Percentiles rank a stretch among this genome's conserved stretches.
Evolutionary conservation across 2,113 vertebrate species (phyloP).

Genomic region (Lagopus muta): DNA sequence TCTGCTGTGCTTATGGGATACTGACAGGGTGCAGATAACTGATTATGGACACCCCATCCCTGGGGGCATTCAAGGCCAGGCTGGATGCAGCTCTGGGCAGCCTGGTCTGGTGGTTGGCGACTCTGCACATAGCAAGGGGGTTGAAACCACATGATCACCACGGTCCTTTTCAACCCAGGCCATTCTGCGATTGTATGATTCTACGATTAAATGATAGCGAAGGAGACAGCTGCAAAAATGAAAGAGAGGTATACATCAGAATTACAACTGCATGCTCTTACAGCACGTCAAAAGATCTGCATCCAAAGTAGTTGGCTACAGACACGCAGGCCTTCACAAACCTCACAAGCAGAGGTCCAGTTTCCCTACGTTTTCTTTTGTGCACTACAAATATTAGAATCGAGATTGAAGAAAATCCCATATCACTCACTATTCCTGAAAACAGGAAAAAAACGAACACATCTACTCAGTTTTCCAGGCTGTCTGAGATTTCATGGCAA

Average conservation of each 20-base stretch:
- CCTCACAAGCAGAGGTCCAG: fast-evolving
- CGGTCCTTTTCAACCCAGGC: no score
- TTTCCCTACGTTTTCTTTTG: not conserved
- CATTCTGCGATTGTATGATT: not conserved
- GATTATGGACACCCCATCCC: not conserved
- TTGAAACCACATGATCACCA: no score
- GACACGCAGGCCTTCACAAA: not conserved
- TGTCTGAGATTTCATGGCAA: not conserved
- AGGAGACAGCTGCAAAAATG: conserved; percentile 3
- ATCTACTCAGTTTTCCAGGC: not conserved
- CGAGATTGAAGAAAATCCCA: not conserved
- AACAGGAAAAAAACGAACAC: not conserved
- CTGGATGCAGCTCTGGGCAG: no score
- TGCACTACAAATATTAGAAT: not conserved
- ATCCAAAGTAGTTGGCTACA: not conserved
- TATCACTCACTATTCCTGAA: not conserved
- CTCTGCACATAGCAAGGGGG: no score
- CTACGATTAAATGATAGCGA: not conserved
- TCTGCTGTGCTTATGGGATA: not conserved
- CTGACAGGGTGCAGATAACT: not conserved
- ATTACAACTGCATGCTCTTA: not conserved
- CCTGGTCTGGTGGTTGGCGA: no score
- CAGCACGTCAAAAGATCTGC: not conserved
- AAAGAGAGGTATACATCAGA: not conserved
- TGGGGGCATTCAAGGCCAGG: no score